phyloP scores from a whole-genome alignment of 2,797 vertebrate species.

The Anabas testudineus region DNA sequence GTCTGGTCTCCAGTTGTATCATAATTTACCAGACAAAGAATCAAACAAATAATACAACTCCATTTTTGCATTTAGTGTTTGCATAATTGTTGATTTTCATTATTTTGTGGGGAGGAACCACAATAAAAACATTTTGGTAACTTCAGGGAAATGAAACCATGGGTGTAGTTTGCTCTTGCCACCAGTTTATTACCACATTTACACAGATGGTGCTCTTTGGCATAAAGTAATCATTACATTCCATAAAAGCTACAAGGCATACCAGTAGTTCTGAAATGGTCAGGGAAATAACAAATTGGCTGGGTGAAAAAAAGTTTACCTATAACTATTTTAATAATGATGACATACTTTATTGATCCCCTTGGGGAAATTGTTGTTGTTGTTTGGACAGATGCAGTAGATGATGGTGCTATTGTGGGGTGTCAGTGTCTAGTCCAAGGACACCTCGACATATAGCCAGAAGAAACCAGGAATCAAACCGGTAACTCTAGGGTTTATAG shows the following conservation, averaged over 20 bases:
- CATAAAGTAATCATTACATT: too few relatives aligned
- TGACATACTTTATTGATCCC: too few relatives aligned
- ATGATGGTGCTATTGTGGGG: too few relatives aligned
- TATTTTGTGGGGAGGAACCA: slow-evolving; percentile 14
- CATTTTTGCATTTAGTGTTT: slow-evolving; percentile 11
- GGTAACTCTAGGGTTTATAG: too few relatives aligned
- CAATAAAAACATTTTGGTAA: slow-evolving; percentile 13
- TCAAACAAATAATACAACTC: slow-evolving; percentile 17
- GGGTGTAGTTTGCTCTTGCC: not conserved
- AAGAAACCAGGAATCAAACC: too few relatives aligned
- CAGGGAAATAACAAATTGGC: not conserved
- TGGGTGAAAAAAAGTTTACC: not conserved
- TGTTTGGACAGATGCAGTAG: too few relatives aligned
- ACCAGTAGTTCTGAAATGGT: not conserved
- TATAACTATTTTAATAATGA: not conserved
- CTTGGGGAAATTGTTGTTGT: too few relatives aligned
- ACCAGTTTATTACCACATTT: not conserved
- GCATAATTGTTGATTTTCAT: not conserved
- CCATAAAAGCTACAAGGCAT: not conserved
- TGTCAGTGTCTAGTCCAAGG: too few relatives aligned
- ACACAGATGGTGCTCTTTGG: not conserved
- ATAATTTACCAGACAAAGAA: slow-evolving; percentile 34
- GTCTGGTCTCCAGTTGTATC: slow-evolving; percentile 29
- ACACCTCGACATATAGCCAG: too few relatives aligned
- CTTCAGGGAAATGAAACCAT: slow-evolving; percentile 2